A percentile compares a stretch with the other conserved stretches of the same genome.
Conservation (phyloP, 2,888 invertebrate genomes). For the Ecliptopera silaceata region DNA sequence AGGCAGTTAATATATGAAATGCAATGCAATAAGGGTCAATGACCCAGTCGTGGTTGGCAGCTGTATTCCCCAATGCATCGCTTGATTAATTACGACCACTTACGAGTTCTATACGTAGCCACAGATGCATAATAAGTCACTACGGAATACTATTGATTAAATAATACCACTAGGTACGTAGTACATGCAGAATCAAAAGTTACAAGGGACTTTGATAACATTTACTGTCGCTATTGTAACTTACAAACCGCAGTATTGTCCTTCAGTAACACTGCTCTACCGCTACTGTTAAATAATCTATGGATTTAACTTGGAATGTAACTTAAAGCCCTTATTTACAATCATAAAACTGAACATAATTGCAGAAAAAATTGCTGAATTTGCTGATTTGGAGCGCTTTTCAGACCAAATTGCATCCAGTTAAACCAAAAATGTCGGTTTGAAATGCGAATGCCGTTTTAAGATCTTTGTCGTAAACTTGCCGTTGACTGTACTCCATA, state of each 20-base stretch:
- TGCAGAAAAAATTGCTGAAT: not conserved
- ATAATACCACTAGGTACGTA: not conserved
- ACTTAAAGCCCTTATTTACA: too few relatives aligned
- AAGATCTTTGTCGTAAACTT: not conserved
- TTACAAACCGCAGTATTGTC: too few relatives aligned
- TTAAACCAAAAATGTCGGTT: not conserved
- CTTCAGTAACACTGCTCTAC: too few relatives aligned
- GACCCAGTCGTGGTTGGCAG: conserved; percentile 23
- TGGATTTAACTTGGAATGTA: too few relatives aligned
- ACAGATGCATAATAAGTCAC: conserved; percentile 11
- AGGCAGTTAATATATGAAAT: not conserved
- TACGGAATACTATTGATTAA: not conserved
- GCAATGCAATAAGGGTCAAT: conserved; percentile 35
- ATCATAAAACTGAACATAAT: too few relatives aligned
- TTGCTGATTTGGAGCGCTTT: not conserved
- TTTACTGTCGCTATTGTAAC: too few relatives aligned
- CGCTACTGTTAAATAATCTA: too few relatives aligned
- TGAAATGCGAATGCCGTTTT: not conserved
- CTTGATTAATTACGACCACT: conserved; percentile 40
- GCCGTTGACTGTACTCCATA: conserved; percentile 6
- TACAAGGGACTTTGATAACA: too few relatives aligned
- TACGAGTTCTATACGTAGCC: conserved; percentile 34
- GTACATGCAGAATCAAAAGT: too few relatives aligned
- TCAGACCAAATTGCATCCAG: not conserved
- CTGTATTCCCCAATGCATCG: conserved; percentile 33